Evolutionary conservation across 2,113 vertebrate species (phyloP).

Genomic region (Tragelaphus buxtoni): DNA sequence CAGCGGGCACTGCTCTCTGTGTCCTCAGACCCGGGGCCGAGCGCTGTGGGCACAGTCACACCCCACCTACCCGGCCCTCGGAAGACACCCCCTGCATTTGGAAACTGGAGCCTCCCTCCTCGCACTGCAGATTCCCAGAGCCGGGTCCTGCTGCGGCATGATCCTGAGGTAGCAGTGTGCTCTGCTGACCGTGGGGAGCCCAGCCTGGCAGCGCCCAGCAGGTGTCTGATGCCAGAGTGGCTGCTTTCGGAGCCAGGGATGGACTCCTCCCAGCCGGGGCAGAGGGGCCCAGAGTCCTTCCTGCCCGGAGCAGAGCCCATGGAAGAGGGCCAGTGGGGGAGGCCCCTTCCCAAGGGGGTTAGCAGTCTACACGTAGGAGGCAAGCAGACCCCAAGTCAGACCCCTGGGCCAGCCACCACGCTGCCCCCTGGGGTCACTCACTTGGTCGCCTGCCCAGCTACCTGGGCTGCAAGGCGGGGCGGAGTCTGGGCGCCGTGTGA

Average conservation of each 20-base stretch:
- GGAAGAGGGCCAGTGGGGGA: rapidly evolving
- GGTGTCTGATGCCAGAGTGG: background rate
- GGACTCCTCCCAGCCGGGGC: background rate
- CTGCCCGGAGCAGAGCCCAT: background rate
- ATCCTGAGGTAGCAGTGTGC: background rate
- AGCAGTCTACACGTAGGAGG: rapidly evolving
- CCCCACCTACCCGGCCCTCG: background rate
- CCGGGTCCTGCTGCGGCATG: background rate
- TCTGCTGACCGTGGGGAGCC: background rate
- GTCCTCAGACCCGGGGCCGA: background rate
- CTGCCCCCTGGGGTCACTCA: too few relatives aligned
- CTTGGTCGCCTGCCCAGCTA: rapidly evolving
- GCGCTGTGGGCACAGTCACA: rapidly evolving
- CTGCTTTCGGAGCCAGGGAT: background rate
- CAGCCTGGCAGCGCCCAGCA: background rate
- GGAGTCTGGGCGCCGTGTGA: rapidly evolving
- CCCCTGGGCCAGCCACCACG: rapidly evolving
- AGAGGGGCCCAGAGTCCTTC: background rate
- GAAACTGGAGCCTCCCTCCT: background rate
- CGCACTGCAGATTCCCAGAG: rapidly evolving
- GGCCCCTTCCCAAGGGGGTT: background rate
- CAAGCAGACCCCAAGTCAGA: rapidly evolving
- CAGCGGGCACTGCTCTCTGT: background rate
- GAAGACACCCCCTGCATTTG: background rate
- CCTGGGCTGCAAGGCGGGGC: background rate